Conservation (phyloP, 1,140 invertebrate genomes). For the Anoplolepis gracilipes region DNA sequence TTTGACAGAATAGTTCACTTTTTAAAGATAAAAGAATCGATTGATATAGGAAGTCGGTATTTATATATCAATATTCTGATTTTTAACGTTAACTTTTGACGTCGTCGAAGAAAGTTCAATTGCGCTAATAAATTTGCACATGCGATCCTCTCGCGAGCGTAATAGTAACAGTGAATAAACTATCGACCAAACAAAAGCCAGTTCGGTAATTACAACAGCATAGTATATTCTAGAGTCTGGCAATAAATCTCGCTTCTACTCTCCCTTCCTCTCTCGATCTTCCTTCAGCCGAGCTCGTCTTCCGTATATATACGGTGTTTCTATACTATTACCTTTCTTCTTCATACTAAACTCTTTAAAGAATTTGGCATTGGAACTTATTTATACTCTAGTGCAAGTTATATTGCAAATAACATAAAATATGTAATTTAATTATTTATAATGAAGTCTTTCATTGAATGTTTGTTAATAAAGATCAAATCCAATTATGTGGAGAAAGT, state of each 20-base stretch:
- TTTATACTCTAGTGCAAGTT: neutral
- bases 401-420: neutral
- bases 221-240: conserved; percentile 65
- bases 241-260: conserved; percentile 68
- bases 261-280: conserved; percentile 27
- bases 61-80: neutral
- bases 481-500: neutral
- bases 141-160: conserved; percentile 1
- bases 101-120: neutral
- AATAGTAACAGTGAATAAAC: conserved; percentile 38
- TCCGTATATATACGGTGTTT: conserved; percentile 43
- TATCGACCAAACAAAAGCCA: conserved; percentile 46
- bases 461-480: neutral
- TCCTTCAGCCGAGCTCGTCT: neutral
- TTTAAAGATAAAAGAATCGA: neutral
- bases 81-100: conserved; percentile 12
- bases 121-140: conserved; percentile 25
- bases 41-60: neutral
- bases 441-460: neutral
- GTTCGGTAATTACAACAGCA: conserved; percentile 74
- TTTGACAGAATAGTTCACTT: neutral
- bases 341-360: neutral
- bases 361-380: neutral
- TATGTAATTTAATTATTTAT: neutral
- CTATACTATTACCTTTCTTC: neutral